Percentiles rank a stretch among this genome's conserved stretches.
phyloP scores from a whole-genome alignment of 2,888 invertebrate genomes.

The Macroteleia sp. region DNA sequence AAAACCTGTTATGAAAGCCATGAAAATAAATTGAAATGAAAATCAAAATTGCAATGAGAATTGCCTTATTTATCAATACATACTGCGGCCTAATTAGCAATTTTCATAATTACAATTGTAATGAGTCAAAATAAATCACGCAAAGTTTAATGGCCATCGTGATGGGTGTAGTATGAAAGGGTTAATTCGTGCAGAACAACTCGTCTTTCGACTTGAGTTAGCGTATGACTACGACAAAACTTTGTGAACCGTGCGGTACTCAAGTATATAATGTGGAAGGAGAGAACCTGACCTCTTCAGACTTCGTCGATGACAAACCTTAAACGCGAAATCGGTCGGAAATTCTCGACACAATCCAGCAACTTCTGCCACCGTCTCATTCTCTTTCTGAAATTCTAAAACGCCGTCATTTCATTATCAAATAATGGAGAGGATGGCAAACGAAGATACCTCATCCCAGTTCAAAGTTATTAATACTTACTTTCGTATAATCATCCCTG shows the following conservation, averaged over 20 bases:
- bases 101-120: slow-evolving; percentile 7
- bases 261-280: slow-evolving; percentile 43
- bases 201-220: slow-evolving; percentile 49
- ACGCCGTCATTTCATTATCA: slow-evolving; percentile 63
- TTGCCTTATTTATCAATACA: not conserved
- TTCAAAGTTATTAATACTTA: slow-evolving; percentile 41
- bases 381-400: slow-evolving; percentile 37
- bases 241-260: slow-evolving; percentile 50
- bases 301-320: slow-evolving; percentile 61
- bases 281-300: slow-evolving; percentile 42
- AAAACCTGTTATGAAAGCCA: no score
- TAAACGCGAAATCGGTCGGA: slow-evolving; percentile 70
- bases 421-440: slow-evolving; percentile 56
- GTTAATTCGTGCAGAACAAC: slow-evolving; percentile 56
- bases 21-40: not conserved
- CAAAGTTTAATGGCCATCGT: slow-evolving; percentile 29
- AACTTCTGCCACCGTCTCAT: slow-evolving; percentile 42
- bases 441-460: slow-evolving; percentile 33
- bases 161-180: slow-evolving; percentile 33
- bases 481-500: slow-evolving; percentile 28
- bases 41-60: not conserved
- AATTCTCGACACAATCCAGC: slow-evolving; percentile 65
- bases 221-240: slow-evolving; percentile 55
- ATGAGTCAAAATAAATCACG: slow-evolving; percentile 24
- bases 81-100: not conserved